phyloP scores from a whole-genome alignment of 1,140 invertebrate genomes.

The Drosophila sucinea region DNA sequence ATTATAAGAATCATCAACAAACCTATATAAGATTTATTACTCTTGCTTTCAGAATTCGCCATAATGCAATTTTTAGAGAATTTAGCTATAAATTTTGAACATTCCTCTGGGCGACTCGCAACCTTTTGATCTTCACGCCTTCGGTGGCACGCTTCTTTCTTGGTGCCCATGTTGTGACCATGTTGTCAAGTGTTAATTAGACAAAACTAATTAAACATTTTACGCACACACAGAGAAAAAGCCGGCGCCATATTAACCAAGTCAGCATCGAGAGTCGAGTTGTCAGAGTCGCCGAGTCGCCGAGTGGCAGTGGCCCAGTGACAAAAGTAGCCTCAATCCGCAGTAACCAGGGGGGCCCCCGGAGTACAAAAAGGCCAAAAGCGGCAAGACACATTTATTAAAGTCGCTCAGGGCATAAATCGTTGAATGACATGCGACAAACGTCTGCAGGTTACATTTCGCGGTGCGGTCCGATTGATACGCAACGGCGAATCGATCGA shows the following conservation, averaged over 20 bases:
- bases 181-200: slow-evolving; percentile 75
- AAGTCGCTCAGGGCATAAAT: slow-evolving; percentile 75
- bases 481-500: slow-evolving; percentile 40
- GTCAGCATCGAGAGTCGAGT: slow-evolving; percentile 33
- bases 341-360: slow-evolving; percentile 5
- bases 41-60: neutral
- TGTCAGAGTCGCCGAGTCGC: neutral
- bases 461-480: slow-evolving; percentile 76
- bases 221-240: slow-evolving; percentile 57
- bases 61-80: neutral
- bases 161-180: slow-evolving; percentile 36
- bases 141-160: slow-evolving; percentile 63
- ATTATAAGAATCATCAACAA: no score
- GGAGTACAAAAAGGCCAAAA: slow-evolving; percentile 48
- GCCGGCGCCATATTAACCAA: slow-evolving; percentile 18
- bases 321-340: slow-evolving; percentile 38
- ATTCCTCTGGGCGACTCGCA: neutral
- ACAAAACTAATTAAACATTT: slow-evolving; percentile 78
- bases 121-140: slow-evolving; percentile 72
- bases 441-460: slow-evolving; percentile 71
- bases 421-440: slow-evolving; percentile 80
- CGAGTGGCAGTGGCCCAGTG: slow-evolving; percentile 14
- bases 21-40: no score
- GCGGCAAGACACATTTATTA: slow-evolving; percentile 75
- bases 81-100: neutral